A percentile compares a stretch with the other conserved stretches of the same genome.
Conservation (phyloP, 2,113 vertebrate species). For the Chlorocebus sabaeus region DNA sequence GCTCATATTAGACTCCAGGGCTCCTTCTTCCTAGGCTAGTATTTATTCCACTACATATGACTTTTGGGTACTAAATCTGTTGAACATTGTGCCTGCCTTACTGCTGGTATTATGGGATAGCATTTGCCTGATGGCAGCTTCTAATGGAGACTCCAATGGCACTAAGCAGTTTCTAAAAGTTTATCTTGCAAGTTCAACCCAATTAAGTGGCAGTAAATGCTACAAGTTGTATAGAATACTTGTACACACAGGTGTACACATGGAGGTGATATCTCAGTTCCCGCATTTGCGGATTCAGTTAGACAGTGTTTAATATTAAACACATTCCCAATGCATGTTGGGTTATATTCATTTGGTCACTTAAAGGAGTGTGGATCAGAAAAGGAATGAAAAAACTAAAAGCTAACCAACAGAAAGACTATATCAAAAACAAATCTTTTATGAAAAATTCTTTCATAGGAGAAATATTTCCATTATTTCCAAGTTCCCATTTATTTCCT, state of each 20-base stretch:
- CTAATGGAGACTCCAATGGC: conserved; percentile 22
- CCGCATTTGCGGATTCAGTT: background rate
- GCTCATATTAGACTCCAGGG: background rate
- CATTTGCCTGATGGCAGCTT: conserved; percentile 27
- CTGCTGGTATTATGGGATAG: background rate
- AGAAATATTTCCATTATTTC: conserved; percentile 47
- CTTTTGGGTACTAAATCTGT: background rate
- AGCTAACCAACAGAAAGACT: background rate
- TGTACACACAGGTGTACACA: conserved; percentile 2
- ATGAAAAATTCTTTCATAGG: background rate
- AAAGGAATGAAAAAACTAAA: conserved; percentile 36
- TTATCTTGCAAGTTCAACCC: conserved; percentile 31
- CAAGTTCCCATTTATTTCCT: conserved; percentile 4
- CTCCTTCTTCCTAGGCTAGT: conserved; percentile 11
- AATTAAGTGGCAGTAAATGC: conserved; percentile 50
- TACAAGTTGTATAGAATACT: background rate
- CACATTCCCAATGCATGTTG: background rate
- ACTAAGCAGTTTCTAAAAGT: conserved; percentile 15
- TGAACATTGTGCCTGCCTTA: background rate
- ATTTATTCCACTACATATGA: background rate
- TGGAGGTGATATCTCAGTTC: background rate
- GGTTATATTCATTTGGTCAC: background rate
- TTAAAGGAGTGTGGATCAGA: conserved; percentile 11
- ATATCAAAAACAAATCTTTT: background rate
- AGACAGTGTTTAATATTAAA: conserved; percentile 47